Evolutionary conservation across 2,797 vertebrate species (phyloP).

Genomic region (Coreius guichenoti): DNA sequence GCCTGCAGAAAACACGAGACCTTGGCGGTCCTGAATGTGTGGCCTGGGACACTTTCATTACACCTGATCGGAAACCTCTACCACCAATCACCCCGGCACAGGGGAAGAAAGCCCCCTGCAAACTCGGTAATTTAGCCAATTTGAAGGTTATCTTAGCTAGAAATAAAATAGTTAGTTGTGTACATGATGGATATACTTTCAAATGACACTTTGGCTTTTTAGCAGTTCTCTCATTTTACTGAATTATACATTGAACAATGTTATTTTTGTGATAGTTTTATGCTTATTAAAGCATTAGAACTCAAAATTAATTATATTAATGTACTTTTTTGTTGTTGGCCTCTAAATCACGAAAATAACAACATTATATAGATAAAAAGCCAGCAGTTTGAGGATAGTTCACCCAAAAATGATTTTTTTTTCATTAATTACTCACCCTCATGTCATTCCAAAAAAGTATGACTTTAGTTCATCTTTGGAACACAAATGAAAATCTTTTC

Average conservation of each 20-base stretch:
- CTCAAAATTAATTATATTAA: not conserved
- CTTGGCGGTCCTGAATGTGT: slow-evolving; percentile 72
- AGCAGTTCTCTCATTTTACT: not conserved
- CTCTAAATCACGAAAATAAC: not conserved
- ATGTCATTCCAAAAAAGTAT: no score
- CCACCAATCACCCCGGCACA: slow-evolving; percentile 63
- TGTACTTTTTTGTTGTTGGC: not conserved
- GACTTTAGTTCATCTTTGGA: no score
- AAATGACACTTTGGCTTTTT: not conserved
- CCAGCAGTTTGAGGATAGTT: not conserved
- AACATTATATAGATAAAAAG: not conserved
- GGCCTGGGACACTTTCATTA: slow-evolving; percentile 75
- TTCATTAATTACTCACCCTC: no score
- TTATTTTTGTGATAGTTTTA: not conserved
- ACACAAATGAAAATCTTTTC: no score
- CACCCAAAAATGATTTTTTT: no score
- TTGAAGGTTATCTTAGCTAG: not conserved
- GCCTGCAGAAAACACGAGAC: slow-evolving; percentile 72
- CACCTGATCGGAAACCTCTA: slow-evolving; percentile 62
- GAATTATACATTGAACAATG: not conserved
- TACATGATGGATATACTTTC: not conserved
- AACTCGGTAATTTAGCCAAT: slow-evolving; percentile 61
- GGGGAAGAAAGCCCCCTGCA: slow-evolving; percentile 67
- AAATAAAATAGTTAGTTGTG: not conserved
- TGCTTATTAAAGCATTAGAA: not conserved